phyloP scores from a whole-genome alignment of 2,113 vertebrate genomes.

The Buteo buteo region DNA sequence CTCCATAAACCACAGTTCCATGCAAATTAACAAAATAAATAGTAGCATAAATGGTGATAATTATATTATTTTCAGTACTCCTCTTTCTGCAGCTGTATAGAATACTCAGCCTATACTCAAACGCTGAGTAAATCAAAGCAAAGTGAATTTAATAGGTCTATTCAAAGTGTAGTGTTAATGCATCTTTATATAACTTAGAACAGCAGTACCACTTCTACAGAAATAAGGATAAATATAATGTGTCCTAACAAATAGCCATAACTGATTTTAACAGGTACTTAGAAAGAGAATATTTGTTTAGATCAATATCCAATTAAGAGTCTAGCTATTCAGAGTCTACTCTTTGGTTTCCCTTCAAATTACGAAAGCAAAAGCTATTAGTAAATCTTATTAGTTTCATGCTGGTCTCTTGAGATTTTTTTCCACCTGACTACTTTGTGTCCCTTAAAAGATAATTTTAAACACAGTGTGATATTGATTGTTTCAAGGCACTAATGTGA shows the following conservation, averaged over 20 bases:
- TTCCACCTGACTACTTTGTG: conserved; percentile 48
- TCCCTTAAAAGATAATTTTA: conserved; percentile 59
- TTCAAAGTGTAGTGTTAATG: conserved; percentile 40
- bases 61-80: not conserved
- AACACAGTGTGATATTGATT: conserved; percentile 66
- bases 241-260: conserved; percentile 49
- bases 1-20: not conserved
- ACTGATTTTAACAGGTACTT: conserved; percentile 54
- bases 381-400: conserved; percentile 71
- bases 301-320: conserved; percentile 72
- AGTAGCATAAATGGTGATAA: not conserved
- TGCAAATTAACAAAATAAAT: not conserved
- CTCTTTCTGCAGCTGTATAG: not conserved
- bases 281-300: conserved; percentile 61
- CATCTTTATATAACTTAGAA: conserved; percentile 8
- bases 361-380: conserved; percentile 58
- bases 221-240: conserved; percentile 53
- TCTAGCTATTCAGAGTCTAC: conserved; percentile 26
- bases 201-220: not conserved
- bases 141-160: conserved; percentile 54
- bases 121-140: conserved; percentile 28
- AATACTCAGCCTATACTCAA: not conserved
- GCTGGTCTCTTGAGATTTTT: conserved; percentile 60
- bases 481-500: conserved; percentile 23
- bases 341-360: conserved; percentile 55